Evolutionary conservation across 2,113 vertebrate species (phyloP), one percentile per base, ranked within the genome.

Genomic region (Pollimyrus isidori): DNA sequence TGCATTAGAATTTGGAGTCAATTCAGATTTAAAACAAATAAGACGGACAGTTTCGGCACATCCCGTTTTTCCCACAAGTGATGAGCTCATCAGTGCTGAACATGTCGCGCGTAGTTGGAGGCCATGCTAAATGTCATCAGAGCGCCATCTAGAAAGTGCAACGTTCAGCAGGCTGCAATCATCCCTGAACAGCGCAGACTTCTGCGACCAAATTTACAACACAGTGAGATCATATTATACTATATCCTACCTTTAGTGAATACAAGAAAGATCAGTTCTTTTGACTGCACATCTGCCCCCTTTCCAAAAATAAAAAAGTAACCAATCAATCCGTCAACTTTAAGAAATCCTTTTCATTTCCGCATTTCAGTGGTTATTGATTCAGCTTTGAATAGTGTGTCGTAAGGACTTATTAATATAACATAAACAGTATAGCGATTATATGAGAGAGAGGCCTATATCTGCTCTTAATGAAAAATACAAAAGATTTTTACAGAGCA

Each of bases 121-220:
- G 84, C 35, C 19, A 15, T 10, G 42, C 6, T 76, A 30, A 15
- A 87, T 90, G 48, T 87, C 39, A 56, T 50, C 49, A 76, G 46
- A 90, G 89, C 85, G 89, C 62, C 89, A 90, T 50, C 89, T 90
- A 90, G 48, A 53, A 87, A 87, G 58, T 46, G 35, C 46, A 87
- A 82, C 49, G 21, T 39, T 56, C 11, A 87, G 30, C 26, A 80
- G 42, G 26, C 15, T 53, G 26, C n/a, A 10, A 21, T 42, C 53
- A 65, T 52, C n/a, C 21, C 49, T 13, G 35, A n/a, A 21, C 46
- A n/a, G 88, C 35, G 45, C 23, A n/a, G 39, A 65, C 42, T 52
- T 58, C 17, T 48, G 48, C 15, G 21, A 83, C 49, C 82, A n/a
- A 49, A 88, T 39, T n/a, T 42, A 19, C 21, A 3, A 1, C 85